Evolutionary conservation across 1,140 invertebrate species (phyloP), one percentile per base, ranked within the genome.

Genomic region (Mylabris phalerata): DNA sequence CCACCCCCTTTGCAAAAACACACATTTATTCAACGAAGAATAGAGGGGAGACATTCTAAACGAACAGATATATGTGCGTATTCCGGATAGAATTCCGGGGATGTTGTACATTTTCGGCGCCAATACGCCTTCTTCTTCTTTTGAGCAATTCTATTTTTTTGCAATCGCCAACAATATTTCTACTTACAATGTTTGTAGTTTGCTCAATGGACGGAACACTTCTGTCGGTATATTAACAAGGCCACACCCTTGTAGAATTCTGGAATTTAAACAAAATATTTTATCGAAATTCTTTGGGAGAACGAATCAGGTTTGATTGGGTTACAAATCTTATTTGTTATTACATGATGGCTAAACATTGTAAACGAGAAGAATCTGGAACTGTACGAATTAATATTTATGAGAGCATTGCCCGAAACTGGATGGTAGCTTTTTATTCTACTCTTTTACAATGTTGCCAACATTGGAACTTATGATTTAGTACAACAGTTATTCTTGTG

Each of bases 121-220:
- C 32, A 32, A 44, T 13, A 11, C 43, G n/a, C 43, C 19, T 44
- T 44, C 19, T 10, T 19, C 19, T 19, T 19, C 11, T 7, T 46
- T 25, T 2, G 7, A 3, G 11, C 24, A 46, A 25, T 46, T 46
- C 11, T 25, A 11, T 13, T 11, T 46, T 13, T 46, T 46, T 24
- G 46, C 56, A 55, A 26, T 45, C 9, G 13, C 13, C 7, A 41
- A 43, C 46, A 11, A 57, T 39, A 39, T 9, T 47, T 50, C n/a
- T 73, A 80, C 80, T 81, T 75, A 83, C 80, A 82, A 71, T 60
- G 78, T 78, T 54, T 76, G 76, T 44, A 82, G 72, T 60, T 75
- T 75, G 9, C 58, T 71, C 43, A 82, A 68, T 59, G 74, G 71
- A 62, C 72, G 69, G 57, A 82, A 72, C 24, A 79, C 73, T 57